These are phyloP conservation scores for Antheraea yamamai DNA, from an alignment of 2,888 invertebrate genomes.

Conservation along the genomic window DNA sequence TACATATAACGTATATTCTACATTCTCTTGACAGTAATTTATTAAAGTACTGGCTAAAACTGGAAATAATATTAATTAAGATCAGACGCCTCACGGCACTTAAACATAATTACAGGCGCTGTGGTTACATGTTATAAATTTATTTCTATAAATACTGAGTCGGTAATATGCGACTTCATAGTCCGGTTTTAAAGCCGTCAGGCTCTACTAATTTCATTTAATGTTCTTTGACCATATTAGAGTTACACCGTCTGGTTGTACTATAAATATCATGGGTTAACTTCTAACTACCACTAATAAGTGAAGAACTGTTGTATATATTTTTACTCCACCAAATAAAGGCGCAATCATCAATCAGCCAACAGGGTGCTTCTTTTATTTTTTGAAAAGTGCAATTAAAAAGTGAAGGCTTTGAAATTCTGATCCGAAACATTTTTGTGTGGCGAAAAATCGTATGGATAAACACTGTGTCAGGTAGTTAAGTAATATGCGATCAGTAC, in stretches of 20 bases:
- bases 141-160: background rate
- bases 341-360: too few species aligned
- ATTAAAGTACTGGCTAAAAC: background rate
- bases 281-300: background rate
- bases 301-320: background rate
- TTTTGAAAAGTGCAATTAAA: too few species aligned
- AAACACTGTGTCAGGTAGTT: too few species aligned
- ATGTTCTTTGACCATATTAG: background rate
- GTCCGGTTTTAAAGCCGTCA: background rate
- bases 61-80: background rate
- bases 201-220: conserved; percentile 1
- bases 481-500: too few species aligned
- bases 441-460: too few species aligned
- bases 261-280: background rate
- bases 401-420: too few species aligned
- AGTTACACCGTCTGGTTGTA: background rate
- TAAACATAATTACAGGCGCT: background rate
- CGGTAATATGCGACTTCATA: background rate
- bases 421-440: too few species aligned
- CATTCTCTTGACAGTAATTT: background rate
- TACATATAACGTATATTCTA: background rate
- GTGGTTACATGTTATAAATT: background rate
- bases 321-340: background rate
- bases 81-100: background rate
- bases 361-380: too few species aligned